Conservation (phyloP, 2,888 invertebrate genomes). For the Metopia argyrocephala region DNA sequence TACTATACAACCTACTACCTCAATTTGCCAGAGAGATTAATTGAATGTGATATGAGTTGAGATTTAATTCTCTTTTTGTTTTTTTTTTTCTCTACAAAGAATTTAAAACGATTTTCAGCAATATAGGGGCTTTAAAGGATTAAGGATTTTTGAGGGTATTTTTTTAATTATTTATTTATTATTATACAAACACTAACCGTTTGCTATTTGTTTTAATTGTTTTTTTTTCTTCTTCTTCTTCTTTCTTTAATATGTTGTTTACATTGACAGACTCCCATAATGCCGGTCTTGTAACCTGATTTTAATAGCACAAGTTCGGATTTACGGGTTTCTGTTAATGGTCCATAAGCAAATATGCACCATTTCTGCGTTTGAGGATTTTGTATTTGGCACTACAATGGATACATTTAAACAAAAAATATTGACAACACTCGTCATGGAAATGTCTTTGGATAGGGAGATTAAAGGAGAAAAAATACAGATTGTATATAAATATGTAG, state of each 20-base stretch:
- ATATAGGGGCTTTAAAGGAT: conserved; percentile 37
- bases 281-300: conserved; percentile 78
- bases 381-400: no score
- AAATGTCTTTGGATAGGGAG: no score
- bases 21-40: conserved; percentile 78
- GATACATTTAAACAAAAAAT: no score
- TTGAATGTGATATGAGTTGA: conserved; percentile 18
- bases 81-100: no score
- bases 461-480: background rate
- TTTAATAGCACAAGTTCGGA: conserved; percentile 79
- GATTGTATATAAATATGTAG: no score
- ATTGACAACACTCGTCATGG: no score
- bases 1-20: conserved; percentile 80
- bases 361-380: conserved; percentile 65
- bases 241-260: conserved; percentile 71
- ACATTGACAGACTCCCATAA: conserved; percentile 80
- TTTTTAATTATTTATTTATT: no score
- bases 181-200: no score
- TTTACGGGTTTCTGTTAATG: conserved; percentile 80
- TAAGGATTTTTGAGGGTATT: no score
- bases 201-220: no score
- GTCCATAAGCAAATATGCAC: conserved; percentile 78
- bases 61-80: background rate
- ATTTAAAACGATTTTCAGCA: no score
- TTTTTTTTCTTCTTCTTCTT: conserved; percentile 58